Evolutionary conservation across 2,797 vertebrate species (phyloP).

Genomic region (Argyrosomus regius): DNA sequence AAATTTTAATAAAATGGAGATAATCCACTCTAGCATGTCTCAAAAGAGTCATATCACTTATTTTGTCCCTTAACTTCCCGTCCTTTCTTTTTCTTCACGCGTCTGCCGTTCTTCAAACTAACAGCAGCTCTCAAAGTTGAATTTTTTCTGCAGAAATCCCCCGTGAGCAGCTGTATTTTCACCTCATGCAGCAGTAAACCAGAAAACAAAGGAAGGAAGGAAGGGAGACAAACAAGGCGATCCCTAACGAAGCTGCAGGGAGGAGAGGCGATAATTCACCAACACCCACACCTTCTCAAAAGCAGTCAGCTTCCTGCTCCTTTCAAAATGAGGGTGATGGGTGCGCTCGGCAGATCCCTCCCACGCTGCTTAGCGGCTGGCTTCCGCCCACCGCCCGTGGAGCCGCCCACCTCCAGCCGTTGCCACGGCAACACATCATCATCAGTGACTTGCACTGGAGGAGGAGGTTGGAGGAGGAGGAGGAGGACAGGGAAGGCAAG

Average conservation of each 20-base stretch:
- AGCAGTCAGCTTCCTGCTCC: conserved; percentile 82
- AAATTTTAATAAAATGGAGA: not conserved
- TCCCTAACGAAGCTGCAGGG: conserved; percentile 78
- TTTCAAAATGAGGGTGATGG: conserved; percentile 80
- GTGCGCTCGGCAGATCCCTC: conserved; percentile 80
- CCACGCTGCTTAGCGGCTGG: conserved; percentile 84
- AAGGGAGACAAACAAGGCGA: conserved; percentile 68
- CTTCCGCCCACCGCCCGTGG: conserved; percentile 79
- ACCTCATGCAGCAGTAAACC: conserved; percentile 26
- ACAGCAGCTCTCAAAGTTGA: conserved; percentile 47
- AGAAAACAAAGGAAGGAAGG: conserved; percentile 60
- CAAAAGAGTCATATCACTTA: not conserved
- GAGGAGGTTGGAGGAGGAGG: conserved; percentile 55
- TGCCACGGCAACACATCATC: conserved; percentile 85
- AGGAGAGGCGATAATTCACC: conserved; percentile 82
- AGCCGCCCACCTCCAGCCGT: conserved; percentile 83
- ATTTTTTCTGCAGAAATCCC: conserved; percentile 33
- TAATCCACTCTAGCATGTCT: too few relatives aligned
- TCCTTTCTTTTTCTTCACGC: not conserved
- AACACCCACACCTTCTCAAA: conserved; percentile 80
- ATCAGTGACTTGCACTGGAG: conserved; percentile 78
- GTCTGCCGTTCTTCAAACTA: not conserved
- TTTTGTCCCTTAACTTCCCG: not conserved
- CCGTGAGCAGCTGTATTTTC: conserved; percentile 26
- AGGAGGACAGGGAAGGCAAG: conserved; percentile 31